Evolutionary conservation across 2,113 vertebrate genomes (phyloP), one percentile per base, ranked within the genome.

Genomic region (Perca fluviatilis): DNA sequence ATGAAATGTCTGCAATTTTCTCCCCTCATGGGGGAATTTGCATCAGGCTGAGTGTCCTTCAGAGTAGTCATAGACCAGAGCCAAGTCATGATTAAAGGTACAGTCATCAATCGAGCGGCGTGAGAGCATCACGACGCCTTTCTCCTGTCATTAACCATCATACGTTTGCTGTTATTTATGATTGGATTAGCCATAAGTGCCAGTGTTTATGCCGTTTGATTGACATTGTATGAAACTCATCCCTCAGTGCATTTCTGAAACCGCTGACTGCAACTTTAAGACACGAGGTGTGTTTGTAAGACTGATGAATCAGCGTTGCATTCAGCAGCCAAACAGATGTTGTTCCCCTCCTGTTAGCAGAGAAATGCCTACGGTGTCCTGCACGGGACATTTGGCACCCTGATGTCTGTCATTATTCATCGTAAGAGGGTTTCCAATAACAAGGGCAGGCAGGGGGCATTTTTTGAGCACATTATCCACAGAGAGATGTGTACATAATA

Each of bases 351-450:
- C 92, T 92, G 88, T 92, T 93, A 87, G 88, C 84, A 77, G 80
- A 92, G 82, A 91, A 94, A 87, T 88, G 89, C 92, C 86, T 87
- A 92, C 82, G 23, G 88, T 92, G 93, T 93, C 92, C 92, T 93
- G 94, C 94, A 95, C 49, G 94, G 95, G 93, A 94, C 95, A 95
- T 95, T 95, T 95, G 95, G 94, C 95, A 93, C 92, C 85, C 90
- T 89, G 90, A 94, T 92, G 93, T 89, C 92, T 88, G 91, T 94
- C 94, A 95, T 96, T 93, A 95, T 93, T 96, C 95, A 96, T 92
- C 54, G 61, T 87, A 85, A 93, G 92, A 90, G 82, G 89, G 84
- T 93, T 93, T 94, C 91, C 88, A 93, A 94, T 92, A 94, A 94
- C 95, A 95, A 96, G 95, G 95, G 90, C 95, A 90, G 80, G 80